phyloP scores from a whole-genome alignment of 2,888 invertebrate species.

The Kryphioiulus occultus region DNA sequence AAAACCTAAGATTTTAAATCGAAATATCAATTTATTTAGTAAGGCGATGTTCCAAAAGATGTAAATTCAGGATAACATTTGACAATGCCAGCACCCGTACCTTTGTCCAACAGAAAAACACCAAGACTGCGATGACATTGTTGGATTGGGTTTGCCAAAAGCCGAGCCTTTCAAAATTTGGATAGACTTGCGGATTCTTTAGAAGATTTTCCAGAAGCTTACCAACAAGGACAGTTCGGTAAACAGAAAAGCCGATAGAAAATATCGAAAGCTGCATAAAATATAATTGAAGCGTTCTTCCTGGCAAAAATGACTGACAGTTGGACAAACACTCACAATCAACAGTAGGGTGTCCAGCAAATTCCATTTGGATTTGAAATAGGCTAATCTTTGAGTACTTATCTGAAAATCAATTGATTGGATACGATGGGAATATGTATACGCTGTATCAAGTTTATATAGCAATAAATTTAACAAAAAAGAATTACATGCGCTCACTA shows the following conservation, averaged over 20 bases:
- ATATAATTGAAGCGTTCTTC: neutral
- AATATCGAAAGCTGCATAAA: slow-evolving; percentile 63
- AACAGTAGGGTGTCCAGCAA: slow-evolving; percentile 71
- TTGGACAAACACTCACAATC: slow-evolving; percentile 60
- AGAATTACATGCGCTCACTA: too few species aligned
- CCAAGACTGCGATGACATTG: slow-evolving; percentile 70
- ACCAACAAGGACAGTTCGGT: slow-evolving; percentile 62
- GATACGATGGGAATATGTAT: too few species aligned
- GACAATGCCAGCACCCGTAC: too few species aligned
- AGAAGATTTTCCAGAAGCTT: slow-evolving; percentile 63
- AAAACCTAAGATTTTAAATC: slow-evolving; percentile 64
- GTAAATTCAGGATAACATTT: too few species aligned
- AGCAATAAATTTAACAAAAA: too few species aligned
- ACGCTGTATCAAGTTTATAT: too few species aligned
- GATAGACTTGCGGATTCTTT: slow-evolving; percentile 63
- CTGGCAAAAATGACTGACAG: neutral
- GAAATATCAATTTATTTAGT: too few species aligned
- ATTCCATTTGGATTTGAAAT: slow-evolving; percentile 71
- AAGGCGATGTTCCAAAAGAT: too few species aligned
- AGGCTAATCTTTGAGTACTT: slow-evolving; percentile 59
- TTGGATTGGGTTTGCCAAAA: slow-evolving; percentile 69
- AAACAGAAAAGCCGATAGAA: slow-evolving; percentile 65
- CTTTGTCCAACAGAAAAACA: slow-evolving; percentile 61
- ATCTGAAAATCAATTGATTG: too few species aligned
- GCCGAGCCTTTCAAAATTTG: slow-evolving; percentile 70